phyloP scores from a whole-genome alignment of 2,113 vertebrate genomes.

The Rhea pennata region DNA sequence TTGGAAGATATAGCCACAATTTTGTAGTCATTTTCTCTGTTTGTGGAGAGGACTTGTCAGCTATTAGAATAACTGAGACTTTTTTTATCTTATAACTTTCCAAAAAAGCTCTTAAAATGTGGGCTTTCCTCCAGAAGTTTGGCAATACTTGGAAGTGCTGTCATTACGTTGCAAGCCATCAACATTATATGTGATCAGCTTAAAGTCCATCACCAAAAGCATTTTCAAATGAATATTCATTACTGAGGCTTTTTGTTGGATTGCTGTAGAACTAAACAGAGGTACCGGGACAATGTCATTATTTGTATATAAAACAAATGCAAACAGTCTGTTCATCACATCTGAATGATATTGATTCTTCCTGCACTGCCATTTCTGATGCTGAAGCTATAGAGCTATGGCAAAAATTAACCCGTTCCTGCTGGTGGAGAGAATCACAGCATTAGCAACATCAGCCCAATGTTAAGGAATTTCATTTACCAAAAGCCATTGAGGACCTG shows the following conservation, averaged over 20 bases:
- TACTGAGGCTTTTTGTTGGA: neutral
- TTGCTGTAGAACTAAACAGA: neutral
- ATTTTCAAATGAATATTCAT: conserved; percentile 2
- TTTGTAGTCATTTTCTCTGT: neutral
- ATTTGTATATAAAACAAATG: neutral
- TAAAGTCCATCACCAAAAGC: neutral
- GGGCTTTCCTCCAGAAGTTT: neutral
- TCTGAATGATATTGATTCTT: neutral
- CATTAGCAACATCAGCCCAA: neutral
- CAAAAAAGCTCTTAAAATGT: neutral
- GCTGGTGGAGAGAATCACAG: neutral
- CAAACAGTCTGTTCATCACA: neutral
- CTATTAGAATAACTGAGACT: neutral
- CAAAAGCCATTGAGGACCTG: neutral
- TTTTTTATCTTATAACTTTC: neutral
- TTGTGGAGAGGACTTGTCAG: neutral
- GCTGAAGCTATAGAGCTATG: neutral
- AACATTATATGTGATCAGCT: neutral
- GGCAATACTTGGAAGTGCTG: neutral
- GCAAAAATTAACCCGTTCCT: neutral
- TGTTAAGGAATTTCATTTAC: conserved; percentile 5
- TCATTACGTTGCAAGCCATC: neutral
- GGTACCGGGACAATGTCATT: neutral
- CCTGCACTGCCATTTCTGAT: neutral
- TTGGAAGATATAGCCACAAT: neutral